These are phyloP conservation scores for Crocallis elinguaria DNA, from an alignment of 2,888 invertebrate species.

Conservation along the genomic window DNA sequence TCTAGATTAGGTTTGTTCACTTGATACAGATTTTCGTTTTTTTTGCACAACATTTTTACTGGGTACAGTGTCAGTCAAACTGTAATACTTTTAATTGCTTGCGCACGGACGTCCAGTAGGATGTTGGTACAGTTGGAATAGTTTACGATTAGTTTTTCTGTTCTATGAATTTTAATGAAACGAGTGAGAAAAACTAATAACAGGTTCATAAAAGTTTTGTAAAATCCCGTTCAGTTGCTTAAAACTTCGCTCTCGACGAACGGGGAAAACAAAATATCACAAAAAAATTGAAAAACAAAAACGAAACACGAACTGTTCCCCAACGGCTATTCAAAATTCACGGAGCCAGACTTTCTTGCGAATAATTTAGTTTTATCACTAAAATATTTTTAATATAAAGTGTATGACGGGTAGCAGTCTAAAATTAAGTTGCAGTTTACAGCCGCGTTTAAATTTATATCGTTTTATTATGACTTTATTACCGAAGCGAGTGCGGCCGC, in stretches of 20 bases:
- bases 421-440: conserved; percentile 26
- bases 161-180: too few species aligned
- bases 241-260: background rate
- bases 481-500: conserved; percentile 14
- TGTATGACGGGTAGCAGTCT: conserved; percentile 23
- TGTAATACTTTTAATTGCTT: too few species aligned
- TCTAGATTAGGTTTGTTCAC: too few species aligned
- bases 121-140: too few species aligned
- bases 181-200: too few species aligned
- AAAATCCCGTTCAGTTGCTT: background rate
- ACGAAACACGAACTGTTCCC: conserved; percentile 1
- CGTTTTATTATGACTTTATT: conserved; percentile 18
- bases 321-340: conserved; percentile 14
- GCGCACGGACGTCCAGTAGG: too few species aligned
- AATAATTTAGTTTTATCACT: conserved; percentile 14
- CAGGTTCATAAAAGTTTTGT: background rate
- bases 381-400: conserved; percentile 24
- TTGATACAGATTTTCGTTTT: too few species aligned
- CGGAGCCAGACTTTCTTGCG: conserved; percentile 13
- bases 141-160: too few species aligned
- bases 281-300: background rate
- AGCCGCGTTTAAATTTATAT: conserved; percentile 26
- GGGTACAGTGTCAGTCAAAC: too few species aligned
- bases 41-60: too few species aligned
- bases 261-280: background rate